Base-by-base conservation (phyloP, 2,113 vertebrate species). In the Poeciliopsis retropinna region DNA sequence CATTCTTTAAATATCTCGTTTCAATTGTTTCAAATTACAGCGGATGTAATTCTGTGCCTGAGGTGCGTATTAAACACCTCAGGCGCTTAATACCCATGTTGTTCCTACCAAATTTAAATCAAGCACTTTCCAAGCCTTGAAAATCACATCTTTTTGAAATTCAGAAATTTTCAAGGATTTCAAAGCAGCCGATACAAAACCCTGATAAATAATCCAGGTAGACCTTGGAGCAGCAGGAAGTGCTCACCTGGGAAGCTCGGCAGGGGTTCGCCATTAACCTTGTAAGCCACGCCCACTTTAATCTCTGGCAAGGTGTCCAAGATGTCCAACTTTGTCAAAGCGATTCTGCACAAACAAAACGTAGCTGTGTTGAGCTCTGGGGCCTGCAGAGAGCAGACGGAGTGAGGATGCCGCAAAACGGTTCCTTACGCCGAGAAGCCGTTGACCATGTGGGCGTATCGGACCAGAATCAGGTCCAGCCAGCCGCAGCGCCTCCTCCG, bases 401-500 rank as follows among this genome's bases (percentile, higher is more conserved):
- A 19, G 44, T 19, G 44, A 47, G 1, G 17, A 34, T 39, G 11
- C 2, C 9, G 28, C 3, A 32, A 13, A 27, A 11, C 3, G 11
- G 70, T 60, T 70, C 14, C 94, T 95, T 92, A 96, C 94, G 94
- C 94, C 28, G 94, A 91, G 78, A 96, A 96, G 69, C 95, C 95
- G 0, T 96, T 96, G 85, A 96, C 92, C 95, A 95, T 95, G 88
- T 96, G 95, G 65, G 95, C 95, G 31, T 96, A 95, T 90, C 93
- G 86, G 85, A 96, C 94, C 81, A 95, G 81, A 37, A 96, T 92
- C 76, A 95, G 84, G 75, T 96, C 95, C 83, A 96, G 88, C 95
- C 95, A 96, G 27, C 95, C 95, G 76, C 98, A 99, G 69, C 98
- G 95, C 88, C 97, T 93, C 87, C 90, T 95, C 30, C 98, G 95